These are phyloP conservation scores for Paratrypauchen microcephalus DNA, from an alignment of 2,797 vertebrate genomes.

Conservation along the genomic window DNA sequence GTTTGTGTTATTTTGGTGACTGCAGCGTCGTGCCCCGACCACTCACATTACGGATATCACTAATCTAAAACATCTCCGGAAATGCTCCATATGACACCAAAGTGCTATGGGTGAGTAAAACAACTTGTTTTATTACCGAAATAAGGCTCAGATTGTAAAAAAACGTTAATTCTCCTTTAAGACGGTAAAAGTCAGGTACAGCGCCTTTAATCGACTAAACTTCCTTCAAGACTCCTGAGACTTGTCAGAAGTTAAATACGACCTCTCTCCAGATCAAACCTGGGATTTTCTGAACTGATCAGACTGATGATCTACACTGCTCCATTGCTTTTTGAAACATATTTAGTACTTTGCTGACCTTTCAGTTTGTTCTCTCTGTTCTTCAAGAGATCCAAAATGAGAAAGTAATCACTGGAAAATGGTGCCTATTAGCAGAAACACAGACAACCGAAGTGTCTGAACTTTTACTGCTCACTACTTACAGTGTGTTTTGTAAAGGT, in stretches of 20 bases:
- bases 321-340: neutral
- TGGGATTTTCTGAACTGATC: constrained; percentile 2
- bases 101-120: too few species aligned
- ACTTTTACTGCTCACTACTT: neutral
- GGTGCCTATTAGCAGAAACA: neutral
- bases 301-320: neutral
- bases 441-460: neutral
- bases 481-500: neutral
- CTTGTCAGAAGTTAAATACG: neutral
- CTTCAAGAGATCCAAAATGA: neutral
- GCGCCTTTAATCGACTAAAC: neutral
- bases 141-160: too few species aligned
- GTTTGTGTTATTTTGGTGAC: too few species aligned
- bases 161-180: too few species aligned
- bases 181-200: too few species aligned
- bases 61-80: too few species aligned
- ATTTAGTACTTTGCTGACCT: neutral
- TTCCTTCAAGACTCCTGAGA: neutral
- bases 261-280: neutral
- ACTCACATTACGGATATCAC: too few species aligned
- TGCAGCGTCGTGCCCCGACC: too few species aligned
- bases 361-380: neutral
- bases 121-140: too few species aligned
- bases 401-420: neutral
- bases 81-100: too few species aligned